phyloP scores from a whole-genome alignment of 92 coral and sea anemone species.

The Virgularia gustaviana region DNA sequence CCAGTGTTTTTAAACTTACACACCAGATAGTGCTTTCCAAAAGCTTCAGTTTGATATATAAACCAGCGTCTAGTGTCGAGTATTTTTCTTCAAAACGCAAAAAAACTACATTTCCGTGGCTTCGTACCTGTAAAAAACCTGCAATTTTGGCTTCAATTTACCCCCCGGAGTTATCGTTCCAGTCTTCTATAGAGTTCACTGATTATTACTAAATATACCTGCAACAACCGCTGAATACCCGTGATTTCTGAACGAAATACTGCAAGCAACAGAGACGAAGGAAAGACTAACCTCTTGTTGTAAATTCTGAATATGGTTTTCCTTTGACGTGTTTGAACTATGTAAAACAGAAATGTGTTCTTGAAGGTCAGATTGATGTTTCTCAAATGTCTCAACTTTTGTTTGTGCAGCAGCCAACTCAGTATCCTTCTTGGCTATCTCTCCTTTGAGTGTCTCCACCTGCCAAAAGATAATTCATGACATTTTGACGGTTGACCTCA shows the following conservation, averaged over 20 bases:
- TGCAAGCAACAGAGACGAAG: neutral
- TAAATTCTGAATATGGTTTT: slow-evolving; percentile 88
- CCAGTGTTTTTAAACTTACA: no score
- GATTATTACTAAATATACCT: no score
- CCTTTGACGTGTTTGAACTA: slow-evolving; percentile 80
- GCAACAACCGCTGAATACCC: neutral
- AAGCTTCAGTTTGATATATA: no score
- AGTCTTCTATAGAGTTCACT: no score
- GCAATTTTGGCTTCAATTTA: no score
- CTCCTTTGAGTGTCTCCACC: slow-evolving; percentile 89
- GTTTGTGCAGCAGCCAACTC: slow-evolving; percentile 80
- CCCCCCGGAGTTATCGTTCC: no score
- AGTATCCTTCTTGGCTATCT: slow-evolving; percentile 86
- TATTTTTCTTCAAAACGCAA: no score
- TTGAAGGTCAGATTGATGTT: slow-evolving; percentile 94
- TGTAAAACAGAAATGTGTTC: slow-evolving; percentile 89
- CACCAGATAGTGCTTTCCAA: no score
- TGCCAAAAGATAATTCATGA: no score
- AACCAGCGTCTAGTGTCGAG: no score
- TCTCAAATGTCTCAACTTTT: slow-evolving; percentile 79
- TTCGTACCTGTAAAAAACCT: neutral
- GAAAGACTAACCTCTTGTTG: slow-evolving; percentile 79
- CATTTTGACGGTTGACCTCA: no score
- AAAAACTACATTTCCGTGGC: no score
- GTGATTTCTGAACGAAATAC: neutral